Percentiles rank a stretch among this genome's conserved stretches.
Conservation (phyloP, 2,888 invertebrate species). For the Acanthoscelides obtectus region DNA sequence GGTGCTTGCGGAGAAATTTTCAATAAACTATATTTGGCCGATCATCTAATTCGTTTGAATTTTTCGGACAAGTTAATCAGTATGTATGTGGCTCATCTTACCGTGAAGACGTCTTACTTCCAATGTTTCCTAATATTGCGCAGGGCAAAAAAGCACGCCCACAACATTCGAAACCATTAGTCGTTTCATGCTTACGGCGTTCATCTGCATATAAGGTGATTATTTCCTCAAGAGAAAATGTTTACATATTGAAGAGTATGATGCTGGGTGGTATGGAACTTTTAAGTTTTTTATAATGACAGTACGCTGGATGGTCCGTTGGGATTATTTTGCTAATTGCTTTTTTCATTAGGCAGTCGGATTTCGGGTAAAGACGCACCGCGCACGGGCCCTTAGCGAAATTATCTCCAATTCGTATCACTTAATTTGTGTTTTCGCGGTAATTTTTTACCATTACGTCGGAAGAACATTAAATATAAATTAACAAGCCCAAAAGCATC, state of each 20-base stretch:
- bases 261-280: not conserved
- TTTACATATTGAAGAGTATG: not conserved
- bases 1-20: no score
- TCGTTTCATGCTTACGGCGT: not conserved
- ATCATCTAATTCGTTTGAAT: no score
- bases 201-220: not conserved
- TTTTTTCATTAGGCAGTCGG: not conserved
- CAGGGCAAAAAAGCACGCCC: not conserved
- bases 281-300: not conserved
- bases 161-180: not conserved
- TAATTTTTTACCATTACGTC: not conserved
- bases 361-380: not conserved
- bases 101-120: not conserved
- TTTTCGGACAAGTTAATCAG: no score
- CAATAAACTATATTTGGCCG: no score
- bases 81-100: no score
- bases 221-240: not conserved
- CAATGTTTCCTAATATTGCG: no score
- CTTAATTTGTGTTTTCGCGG: constrained; percentile 4
- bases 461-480: constrained; percentile 2
- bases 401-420: constrained; percentile 4
- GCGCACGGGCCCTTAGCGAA: not conserved
- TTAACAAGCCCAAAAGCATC: not conserved
- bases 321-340: not conserved
- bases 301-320: not conserved